Percentiles rank a stretch among this genome's conserved stretches.
phyloP scores from a whole-genome alignment of 2,888 invertebrate species.

The Calameuta idolon region DNA sequence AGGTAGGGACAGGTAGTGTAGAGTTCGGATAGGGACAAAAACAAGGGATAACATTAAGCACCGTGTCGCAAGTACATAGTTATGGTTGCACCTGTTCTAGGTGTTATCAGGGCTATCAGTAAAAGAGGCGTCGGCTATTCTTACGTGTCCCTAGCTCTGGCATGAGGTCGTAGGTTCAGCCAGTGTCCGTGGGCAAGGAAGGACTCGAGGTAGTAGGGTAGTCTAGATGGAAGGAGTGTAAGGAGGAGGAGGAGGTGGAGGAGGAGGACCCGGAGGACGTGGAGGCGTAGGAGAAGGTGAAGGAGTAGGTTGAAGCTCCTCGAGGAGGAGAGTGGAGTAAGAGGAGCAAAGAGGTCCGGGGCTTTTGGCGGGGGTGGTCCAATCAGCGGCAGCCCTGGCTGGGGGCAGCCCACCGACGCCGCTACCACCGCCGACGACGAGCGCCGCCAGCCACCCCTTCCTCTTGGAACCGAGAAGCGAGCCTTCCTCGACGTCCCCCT shows the following conservation, averaged over 20 bases:
- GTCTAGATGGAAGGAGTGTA: constrained; percentile 24
- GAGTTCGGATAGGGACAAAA: no score
- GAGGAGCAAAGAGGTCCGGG: constrained; percentile 31
- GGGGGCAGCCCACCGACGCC: constrained; percentile 50
- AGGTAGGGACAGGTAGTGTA: no score
- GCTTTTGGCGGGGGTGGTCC: constrained; percentile 59
- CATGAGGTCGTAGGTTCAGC: constrained; percentile 20
- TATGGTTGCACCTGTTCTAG: not conserved
- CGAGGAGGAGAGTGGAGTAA: constrained; percentile 27
- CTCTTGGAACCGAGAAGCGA: constrained; percentile 16
- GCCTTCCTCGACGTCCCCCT: constrained; percentile 1
- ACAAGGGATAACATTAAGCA: no score
- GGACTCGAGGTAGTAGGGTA: constrained; percentile 11
- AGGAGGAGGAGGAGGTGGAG: constrained; percentile 15
- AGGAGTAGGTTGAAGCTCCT: constrained; percentile 15
- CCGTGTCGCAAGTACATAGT: not conserved
- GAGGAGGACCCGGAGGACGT: constrained; percentile 17
- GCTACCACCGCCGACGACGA: constrained; percentile 22
- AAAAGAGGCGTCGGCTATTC: constrained; percentile 25
- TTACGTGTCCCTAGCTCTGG: constrained; percentile 12
- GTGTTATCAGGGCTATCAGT: constrained; percentile 15
- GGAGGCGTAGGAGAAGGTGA: constrained; percentile 23
- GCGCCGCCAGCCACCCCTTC: constrained; percentile 14
- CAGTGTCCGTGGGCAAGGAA: constrained; percentile 18
- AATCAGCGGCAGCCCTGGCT: constrained; percentile 63